Conservation (phyloP, 2,888 invertebrate genomes). For the Camptogramma bilineatum region DNA sequence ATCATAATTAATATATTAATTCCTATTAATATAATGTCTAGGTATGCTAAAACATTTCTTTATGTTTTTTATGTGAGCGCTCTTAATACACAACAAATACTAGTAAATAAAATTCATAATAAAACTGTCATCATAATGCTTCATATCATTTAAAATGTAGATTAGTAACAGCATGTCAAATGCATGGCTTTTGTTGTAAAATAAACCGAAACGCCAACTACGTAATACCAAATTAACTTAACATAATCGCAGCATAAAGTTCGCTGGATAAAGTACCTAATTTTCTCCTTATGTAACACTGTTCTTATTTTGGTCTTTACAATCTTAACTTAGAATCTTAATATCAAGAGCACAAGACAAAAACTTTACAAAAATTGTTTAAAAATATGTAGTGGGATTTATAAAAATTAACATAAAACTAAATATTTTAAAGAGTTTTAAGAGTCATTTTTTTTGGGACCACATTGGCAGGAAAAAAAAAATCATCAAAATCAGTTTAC, state of each 20-base stretch:
- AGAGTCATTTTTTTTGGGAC: too few relatives aligned
- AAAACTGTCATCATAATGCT: slow-evolving; percentile 29
- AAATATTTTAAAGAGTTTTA: too few relatives aligned
- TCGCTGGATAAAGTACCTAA: slow-evolving; percentile 57
- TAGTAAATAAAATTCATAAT: slow-evolving; percentile 25
- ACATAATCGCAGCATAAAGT: slow-evolving; percentile 22
- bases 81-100: slow-evolving; percentile 20
- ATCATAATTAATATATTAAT: too few relatives aligned
- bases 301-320: slow-evolving; percentile 18
- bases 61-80: slow-evolving; percentile 8
- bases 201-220: slow-evolving; percentile 33
- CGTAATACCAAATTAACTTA: slow-evolving; percentile 32
- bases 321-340: not conserved
- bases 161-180: slow-evolving; percentile 32
- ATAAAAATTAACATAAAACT: too few relatives aligned
- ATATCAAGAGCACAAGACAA: too few relatives aligned
- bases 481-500: too few relatives aligned
- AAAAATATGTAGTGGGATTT: too few relatives aligned
- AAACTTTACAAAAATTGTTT: too few relatives aligned
- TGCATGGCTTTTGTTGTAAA: slow-evolving; percentile 32
- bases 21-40: too few relatives aligned
- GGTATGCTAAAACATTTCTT: too few relatives aligned
- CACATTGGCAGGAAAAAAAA: too few relatives aligned
- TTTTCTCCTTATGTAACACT: slow-evolving; percentile 63
- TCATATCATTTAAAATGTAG: slow-evolving; percentile 36